Percentiles rank a stretch among this genome's conserved stretches.
Evolutionary conservation across 2,888 invertebrate species (phyloP).

Genomic region (Plebejus argus): DNA sequence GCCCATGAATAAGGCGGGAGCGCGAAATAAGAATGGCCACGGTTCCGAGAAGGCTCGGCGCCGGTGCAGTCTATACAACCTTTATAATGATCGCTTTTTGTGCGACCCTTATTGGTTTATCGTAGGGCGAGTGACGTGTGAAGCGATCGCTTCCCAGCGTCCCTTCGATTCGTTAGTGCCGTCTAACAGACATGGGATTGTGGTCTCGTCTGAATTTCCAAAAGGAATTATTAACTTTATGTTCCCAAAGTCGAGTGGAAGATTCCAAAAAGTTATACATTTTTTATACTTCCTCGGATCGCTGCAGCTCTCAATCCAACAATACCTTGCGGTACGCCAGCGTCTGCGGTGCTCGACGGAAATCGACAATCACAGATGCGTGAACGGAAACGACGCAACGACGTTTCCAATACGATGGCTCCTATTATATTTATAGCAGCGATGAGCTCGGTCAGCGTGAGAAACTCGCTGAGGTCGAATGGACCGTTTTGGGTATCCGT

Average conservation of each 20-base stretch:
- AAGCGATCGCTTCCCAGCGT: constrained; percentile 42
- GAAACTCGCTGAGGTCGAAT: background rate
- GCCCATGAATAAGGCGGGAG: constrained; percentile 75
- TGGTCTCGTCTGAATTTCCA: background rate
- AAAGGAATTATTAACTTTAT: background rate
- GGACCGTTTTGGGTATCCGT: constrained; percentile 38
- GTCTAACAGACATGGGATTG: background rate
- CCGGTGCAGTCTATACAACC: constrained; percentile 76
- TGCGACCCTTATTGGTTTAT: constrained; percentile 73
- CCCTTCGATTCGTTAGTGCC: constrained; percentile 46
- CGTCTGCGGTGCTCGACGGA: constrained; percentile 43
- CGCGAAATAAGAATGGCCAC: constrained; percentile 78
- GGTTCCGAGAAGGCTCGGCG: constrained; percentile 77
- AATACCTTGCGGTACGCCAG: background rate
- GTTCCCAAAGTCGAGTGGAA: background rate
- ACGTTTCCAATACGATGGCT: constrained; percentile 50
- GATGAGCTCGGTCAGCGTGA: constrained; percentile 53
- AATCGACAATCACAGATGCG: constrained; percentile 53
- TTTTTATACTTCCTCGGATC: background rate
- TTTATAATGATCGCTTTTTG: constrained; percentile 78
- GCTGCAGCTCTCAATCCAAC: background rate
- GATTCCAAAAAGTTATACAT: background rate
- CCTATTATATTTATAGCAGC: constrained; percentile 47
- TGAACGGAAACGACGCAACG: constrained; percentile 51
- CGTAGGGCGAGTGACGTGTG: constrained; percentile 61